Base-by-base conservation (phyloP, 2,797 vertebrate genomes). In the Scomberomorus guttatus region DNA sequence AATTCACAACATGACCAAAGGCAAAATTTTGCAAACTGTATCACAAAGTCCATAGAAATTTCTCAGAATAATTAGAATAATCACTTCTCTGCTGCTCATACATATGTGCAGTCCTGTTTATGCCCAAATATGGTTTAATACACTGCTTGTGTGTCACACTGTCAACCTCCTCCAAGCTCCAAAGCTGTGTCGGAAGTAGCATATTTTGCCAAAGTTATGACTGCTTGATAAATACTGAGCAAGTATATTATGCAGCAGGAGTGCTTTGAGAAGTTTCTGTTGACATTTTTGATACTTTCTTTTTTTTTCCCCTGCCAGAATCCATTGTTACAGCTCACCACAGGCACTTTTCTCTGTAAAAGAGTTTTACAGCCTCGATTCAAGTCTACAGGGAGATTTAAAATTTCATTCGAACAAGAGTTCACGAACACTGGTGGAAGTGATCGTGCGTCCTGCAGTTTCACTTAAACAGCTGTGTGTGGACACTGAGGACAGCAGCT, bases 381-480 rank as follows among this genome's bases (percentile, higher is more conserved):
- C 22, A 39, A 37, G 15, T 17, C 6, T 46, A 22, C 14, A 76
- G 54, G 67, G 51, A 63, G 5, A 29, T 27, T 42, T 64, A 20
- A 27, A 63, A 42, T 62, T 24, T 8, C 50, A 56, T 34, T 56
- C 50, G 25, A 11, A 61, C 46, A 42, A 11, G 14, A 29, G 15
- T 22, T 24, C 54, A 62, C n/a, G n/a, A n/a, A n/a, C 29, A 44
- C 9, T 22, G 20, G 32, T 56, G 18, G 32, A 59, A 42, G 51
- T 9, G 27, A 18, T 32, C 18, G 17, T 0, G 25, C 32, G 32
- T 29, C 34, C 22, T 25, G n/a, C 29, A 37, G 22, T 11, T 39
- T 42, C 39, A n/a, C 8, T 32, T 64, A 5, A 75, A 58, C 63
- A 73, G 61, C 48, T 54, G 68, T 58, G 72, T 58, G 39, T n/a